Evolutionary conservation across 2,888 invertebrate species (phyloP), one percentile per base, ranked within the genome.

Genomic region (Pteria penguin): DNA sequence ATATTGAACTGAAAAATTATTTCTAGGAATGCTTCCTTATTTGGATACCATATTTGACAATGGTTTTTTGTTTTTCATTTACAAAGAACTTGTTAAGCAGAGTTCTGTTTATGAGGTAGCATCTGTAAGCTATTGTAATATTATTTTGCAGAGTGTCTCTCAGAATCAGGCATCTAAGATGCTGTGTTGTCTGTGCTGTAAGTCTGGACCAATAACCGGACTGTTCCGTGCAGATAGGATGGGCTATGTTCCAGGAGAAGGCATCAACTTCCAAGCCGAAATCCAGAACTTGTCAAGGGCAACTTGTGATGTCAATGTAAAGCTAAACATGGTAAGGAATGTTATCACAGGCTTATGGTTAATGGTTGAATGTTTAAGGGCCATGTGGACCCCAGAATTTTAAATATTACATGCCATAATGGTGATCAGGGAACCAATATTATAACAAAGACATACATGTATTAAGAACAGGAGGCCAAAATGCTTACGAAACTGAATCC

Each of bases 231-330:
- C 98, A 81, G 97, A 97, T 93, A 95, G 97, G 89, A 97, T 97
- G 75, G 98, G 98, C 27, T 98, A 97, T 93, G 97, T 98, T 78
- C 97, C 98, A 18, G 98, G 98, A 2, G 97, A 98, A 93, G 96
- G 96, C 90, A 96, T 98, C 91, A 95, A 95, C 86, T 95, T 98
- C 84, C 95, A 95, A 77, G 98, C 97, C 24, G 95, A 95, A 79
- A 95, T 98, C 68, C 94, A 94, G 90, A 98, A 98, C 93, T 94
- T 95, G 89, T 97, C 97, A 89, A 95, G 62, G 14, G 60, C 61
- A 33, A 45, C 31, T 8, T 73, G 72, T 52, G 63, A 55, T 22
- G 58, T 58, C 0, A n/a, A 57, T 24, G 75, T 70, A 4, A 63
- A 45, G 29, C 65, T 75, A 1, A 29, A 1, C 4, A 54, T 68